These are phyloP conservation scores for Malacoraja senta DNA, from an alignment of 2,797 vertebrate species.

Conservation along the genomic window DNA sequence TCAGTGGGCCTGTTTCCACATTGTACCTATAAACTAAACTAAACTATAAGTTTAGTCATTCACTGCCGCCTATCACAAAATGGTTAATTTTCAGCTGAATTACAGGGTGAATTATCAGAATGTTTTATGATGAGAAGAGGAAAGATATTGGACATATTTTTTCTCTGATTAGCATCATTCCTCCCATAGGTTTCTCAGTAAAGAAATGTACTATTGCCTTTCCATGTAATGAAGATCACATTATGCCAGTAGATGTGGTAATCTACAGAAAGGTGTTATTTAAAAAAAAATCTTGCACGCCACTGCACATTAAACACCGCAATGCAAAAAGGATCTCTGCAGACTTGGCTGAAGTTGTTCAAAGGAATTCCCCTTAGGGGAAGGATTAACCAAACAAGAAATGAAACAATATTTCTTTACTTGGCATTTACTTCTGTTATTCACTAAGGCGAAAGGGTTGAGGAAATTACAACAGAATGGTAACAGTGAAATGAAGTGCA, in stretches of 20 bases:
- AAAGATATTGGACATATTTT: background rate
- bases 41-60: background rate
- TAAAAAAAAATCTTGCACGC: background rate
- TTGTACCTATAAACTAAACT: too few species aligned
- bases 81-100: background rate
- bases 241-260: background rate
- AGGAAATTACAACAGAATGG: background rate
- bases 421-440: background rate
- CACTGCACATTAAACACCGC: background rate
- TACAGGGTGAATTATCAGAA: background rate
- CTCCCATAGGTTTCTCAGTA: background rate
- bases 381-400: background rate
- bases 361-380: background rate
- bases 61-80: background rate
- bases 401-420: background rate
- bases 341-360: constrained; percentile 3
- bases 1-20: too few species aligned
- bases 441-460: background rate
- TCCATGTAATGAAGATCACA: background rate
- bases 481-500: background rate
- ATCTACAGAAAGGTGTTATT: background rate
- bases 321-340: background rate
- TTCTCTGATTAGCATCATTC: background rate
- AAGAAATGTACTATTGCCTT: background rate
- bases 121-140: background rate